Evolutionary conservation across 1,140 invertebrate species (phyloP), one percentile per base, ranked within the genome.

Genomic region (Sminthurides bifidus): DNA sequence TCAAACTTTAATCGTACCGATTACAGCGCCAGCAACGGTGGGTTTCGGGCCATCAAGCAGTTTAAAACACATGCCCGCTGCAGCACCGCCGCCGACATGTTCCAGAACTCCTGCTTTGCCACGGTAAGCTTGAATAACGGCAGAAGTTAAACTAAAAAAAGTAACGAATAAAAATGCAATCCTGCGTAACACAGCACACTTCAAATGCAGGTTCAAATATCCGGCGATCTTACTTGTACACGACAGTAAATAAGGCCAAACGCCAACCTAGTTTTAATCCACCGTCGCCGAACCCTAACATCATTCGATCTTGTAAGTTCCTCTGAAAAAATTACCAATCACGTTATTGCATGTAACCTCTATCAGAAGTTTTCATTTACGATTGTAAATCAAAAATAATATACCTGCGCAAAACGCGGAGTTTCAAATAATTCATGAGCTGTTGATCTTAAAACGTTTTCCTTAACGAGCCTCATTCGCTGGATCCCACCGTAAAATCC

Each of bases 381-480:
- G 10, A 14, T 23, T 50, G 54, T 49, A 23, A 17, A 23, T 10
- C 6, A 56, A 61, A 49, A 37, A 59, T 15, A 26, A 58, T 45
- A 59, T 73, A 82, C 81, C 71, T 83, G 81, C 2, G 84, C 84
- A 57, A 83, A 74, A 10, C 78, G 68, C 44, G 82, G 80, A 54
- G 74, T 77, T 41, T 70, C 69, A 69, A 83, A 87, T 8, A 72
- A 71, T 27, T 81, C 79, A 8, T 81, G 83, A 71, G 84, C 74
- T 73, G 87, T 86, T 46, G 75, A 81, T 67, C 79, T 76, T 60
- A 84, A 79, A 62, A 86, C 85, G 51, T 79, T 73, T n/a, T 79
- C 40, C 60, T 80, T 80, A 19, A 80, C 76, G 2, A 65, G 62
- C 63, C 73, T 72, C n/a, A 79, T 78, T 61, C 73, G 67, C 14